These are phyloP conservation scores for Diplosoma virens DNA, from an alignment of 23 tunicate species.

Conservation along the genomic window DNA sequence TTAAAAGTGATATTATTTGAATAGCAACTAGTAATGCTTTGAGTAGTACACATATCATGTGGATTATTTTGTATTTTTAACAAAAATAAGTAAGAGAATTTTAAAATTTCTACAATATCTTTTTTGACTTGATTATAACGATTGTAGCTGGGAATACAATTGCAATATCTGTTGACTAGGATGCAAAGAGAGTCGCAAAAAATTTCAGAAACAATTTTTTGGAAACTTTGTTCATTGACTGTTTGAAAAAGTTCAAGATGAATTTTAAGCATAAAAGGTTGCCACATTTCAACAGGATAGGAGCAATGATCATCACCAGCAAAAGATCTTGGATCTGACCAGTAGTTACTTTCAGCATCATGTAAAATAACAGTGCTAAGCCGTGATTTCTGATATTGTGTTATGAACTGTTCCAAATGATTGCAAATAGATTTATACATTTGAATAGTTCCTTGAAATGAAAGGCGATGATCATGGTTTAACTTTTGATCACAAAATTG, in stretches of 20 bases:
- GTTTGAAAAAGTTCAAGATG: neutral
- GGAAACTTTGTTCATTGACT: neutral
- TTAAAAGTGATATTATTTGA: neutral
- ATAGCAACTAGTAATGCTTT: neutral
- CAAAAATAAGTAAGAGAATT: conserved; percentile 12
- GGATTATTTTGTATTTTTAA: conserved; percentile 21
- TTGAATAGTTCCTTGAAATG: conserved; percentile 58
- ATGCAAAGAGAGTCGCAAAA: conserved; percentile 39
- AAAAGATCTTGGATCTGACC: conserved; percentile 64
- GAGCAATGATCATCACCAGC: conserved; percentile 62
- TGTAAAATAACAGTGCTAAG: conserved; percentile 37
- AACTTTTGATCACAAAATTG: conserved; percentile 43
- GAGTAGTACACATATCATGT: conserved; percentile 7
- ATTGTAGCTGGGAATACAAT: conserved; percentile 50
- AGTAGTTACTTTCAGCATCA: conserved; percentile 76
- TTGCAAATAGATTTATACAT: conserved; percentile 33
- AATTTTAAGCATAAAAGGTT: conserved; percentile 10
- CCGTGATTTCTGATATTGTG: conserved; percentile 48
- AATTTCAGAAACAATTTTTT: conserved; percentile 33
- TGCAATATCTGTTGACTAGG: conserved; percentile 43
- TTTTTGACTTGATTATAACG: conserved; percentile 38
- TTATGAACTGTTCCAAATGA: conserved; percentile 16
- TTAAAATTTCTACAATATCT: conserved; percentile 46
- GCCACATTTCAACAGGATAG: conserved; percentile 63
- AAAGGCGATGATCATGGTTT: conserved; percentile 30